Evolutionary conservation across 2,888 invertebrate genomes (phyloP).

Genomic region (Limnephilus marmoratus): DNA sequence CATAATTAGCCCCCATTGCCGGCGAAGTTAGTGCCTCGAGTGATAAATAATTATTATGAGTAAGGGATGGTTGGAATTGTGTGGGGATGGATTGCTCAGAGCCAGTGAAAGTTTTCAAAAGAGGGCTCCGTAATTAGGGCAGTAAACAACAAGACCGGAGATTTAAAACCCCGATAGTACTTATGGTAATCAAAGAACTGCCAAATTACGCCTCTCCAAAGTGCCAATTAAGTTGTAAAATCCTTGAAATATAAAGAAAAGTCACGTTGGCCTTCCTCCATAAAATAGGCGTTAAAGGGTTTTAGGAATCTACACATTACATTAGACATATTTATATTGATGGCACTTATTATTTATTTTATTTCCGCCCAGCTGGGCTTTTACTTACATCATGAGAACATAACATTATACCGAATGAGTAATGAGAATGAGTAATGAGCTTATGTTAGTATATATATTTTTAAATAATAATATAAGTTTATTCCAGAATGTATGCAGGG

Average conservation of each 20-base stretch:
- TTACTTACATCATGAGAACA: no score
- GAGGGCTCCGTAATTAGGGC: constrained; percentile 34
- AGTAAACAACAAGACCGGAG: constrained; percentile 32
- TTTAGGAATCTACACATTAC: background rate
- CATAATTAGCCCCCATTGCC: constrained; percentile 24
- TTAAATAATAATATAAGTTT: no score
- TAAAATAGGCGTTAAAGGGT: background rate
- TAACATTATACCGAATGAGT: no score
- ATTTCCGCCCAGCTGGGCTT: background rate
- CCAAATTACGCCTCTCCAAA: constrained; percentile 24
- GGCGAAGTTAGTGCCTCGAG: background rate
- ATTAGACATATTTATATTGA: background rate
- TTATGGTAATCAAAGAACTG: constrained; percentile 18
- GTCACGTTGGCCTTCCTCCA: background rate
- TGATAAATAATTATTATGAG: constrained; percentile 8
- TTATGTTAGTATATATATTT: no score
- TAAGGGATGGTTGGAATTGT: constrained; percentile 23
- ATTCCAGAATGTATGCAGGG: no score
- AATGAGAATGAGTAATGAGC: no score
- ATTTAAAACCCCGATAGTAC: constrained; percentile 11
- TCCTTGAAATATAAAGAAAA: background rate
- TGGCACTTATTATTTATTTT: background rate
- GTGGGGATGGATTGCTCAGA: constrained; percentile 22
- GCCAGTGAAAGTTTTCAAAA: constrained; percentile 25
- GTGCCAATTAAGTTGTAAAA: constrained; percentile 19